Evolutionary conservation across 2,797 vertebrate genomes (phyloP).

Genomic region (Spinibarbus caldwelli): DNA sequence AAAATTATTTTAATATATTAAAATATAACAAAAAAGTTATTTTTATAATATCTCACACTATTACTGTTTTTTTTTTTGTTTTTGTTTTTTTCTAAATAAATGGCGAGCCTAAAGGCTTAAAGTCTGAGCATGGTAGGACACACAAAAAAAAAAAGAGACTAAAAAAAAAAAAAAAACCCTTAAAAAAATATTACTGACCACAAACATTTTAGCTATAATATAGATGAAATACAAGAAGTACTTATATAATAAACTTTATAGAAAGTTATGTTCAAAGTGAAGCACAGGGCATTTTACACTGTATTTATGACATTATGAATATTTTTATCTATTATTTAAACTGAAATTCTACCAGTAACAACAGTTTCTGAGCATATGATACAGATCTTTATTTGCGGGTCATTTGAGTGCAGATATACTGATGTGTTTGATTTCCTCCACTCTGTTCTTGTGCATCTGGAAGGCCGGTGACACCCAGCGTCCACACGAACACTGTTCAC

Average conservation of each 20-base stretch:
- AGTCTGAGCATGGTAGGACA: not conserved
- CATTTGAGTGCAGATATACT: constrained; percentile 59
- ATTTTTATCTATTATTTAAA: not conserved
- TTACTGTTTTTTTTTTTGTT: too few relatives aligned
- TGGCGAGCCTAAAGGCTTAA: not conserved
- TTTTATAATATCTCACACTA: not conserved
- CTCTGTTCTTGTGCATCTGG: constrained; percentile 91
- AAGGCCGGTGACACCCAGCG: constrained; percentile 93
- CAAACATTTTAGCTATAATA: not conserved
- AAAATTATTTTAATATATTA: not conserved
- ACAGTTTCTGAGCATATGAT: not conserved
- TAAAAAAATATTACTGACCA: too few relatives aligned
- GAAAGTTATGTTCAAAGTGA: not conserved
- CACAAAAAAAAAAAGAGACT: too few relatives aligned
- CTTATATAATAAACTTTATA: not conserved
- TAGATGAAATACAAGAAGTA: not conserved
- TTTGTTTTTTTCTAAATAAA: too few relatives aligned
- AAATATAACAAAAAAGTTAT: not conserved
- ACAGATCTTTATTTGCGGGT: constrained; percentile 47
- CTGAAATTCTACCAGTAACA: not conserved
- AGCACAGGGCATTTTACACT: too few relatives aligned
- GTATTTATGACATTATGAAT: not conserved
- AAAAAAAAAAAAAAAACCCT: too few relatives aligned
- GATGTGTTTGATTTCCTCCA: constrained; percentile 86
- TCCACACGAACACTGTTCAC: constrained; percentile 93